Base-by-base conservation (phyloP, 2,888 invertebrate species). In the Eurytoma adleriae region DNA sequence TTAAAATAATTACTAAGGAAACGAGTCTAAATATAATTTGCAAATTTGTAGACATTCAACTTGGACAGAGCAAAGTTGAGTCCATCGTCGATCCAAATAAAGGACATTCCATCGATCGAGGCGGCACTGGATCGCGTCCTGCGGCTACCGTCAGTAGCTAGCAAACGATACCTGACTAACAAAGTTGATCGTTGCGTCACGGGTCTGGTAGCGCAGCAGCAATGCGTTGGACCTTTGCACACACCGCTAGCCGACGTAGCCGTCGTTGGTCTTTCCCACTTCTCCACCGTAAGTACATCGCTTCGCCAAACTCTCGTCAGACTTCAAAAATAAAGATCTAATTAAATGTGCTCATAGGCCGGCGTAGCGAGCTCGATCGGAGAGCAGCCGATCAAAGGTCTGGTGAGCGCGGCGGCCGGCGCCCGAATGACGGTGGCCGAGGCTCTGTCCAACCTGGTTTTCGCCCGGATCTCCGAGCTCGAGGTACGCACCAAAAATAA, bases 211-310 rank as follows among this genome's bases (percentile, higher is more conserved):
- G 99, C 98, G 0, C 99, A 99, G 90, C 99, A 99, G 88, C 99
- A 99, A 90, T 99, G 99, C 90, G 98, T 99, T 30, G 99, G 99
- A 0, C 98, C 99, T 0, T 91, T 99, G 0, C 99, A 99, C 90
- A 97, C 98, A 0, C 99, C 99, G 0, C 92, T 99, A 4, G 97
- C 99, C 0, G 98, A 99, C 91, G 98, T 96, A 81, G 99, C 97
- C 0, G 95, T 99, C 69, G 94, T 96, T 5, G 97, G 98, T 0
- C 92, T 98, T 40, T 96, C 98, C 0, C 95, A 97, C 90, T 95
- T 95, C 88, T 95, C 95, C 81, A 93, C 92, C 62, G 94, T 94
- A 89, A 91, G 91, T 73, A 16, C 18, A 40, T 40, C 24, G 24
- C 24, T 27, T 27, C 10, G 14, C 14, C 13, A 13, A 7, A 40